phyloP scores from a whole-genome alignment of 2,888 invertebrate genomes.

The Amorpha juglandis region DNA sequence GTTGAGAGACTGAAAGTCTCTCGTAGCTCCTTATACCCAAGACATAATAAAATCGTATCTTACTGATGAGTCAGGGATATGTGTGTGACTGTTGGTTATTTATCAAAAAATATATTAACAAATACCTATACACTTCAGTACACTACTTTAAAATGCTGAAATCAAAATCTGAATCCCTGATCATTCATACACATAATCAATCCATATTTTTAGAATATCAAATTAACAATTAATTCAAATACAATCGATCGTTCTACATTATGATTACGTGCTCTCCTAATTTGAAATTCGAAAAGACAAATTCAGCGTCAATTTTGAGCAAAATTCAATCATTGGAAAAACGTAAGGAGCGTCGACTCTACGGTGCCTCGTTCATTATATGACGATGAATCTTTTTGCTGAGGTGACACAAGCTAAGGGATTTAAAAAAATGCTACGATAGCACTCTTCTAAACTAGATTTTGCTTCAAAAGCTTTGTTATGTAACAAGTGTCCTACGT shows the following conservation, averaged over 20 bases:
- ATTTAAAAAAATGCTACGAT: slow-evolving; percentile 8
- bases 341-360: slow-evolving; percentile 30
- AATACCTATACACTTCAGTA: too few relatives aligned
- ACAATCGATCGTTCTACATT: background rate
- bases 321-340: slow-evolving; percentile 44
- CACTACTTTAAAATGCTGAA: too few relatives aligned
- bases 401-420: slow-evolving; percentile 10
- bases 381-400: slow-evolving; percentile 14
- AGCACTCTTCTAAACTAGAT: background rate
- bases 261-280: background rate
- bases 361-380: slow-evolving; percentile 23
- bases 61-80: too few relatives aligned
- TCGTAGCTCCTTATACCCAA: too few relatives aligned
- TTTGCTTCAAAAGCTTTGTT: background rate
- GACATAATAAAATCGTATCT: too few relatives aligned
- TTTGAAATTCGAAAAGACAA: slow-evolving; percentile 31
- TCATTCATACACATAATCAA: too few relatives aligned
- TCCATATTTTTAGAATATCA: background rate
- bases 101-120: too few relatives aligned
- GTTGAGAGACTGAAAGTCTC: too few relatives aligned
- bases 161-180: too few relatives aligned
- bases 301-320: slow-evolving; percentile 36
- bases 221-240: background rate
- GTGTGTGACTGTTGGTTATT: too few relatives aligned
- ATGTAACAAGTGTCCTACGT: background rate